Evolutionary conservation across 1,140 invertebrate species (phyloP).

Genomic region (Zaprionus inermis): DNA sequence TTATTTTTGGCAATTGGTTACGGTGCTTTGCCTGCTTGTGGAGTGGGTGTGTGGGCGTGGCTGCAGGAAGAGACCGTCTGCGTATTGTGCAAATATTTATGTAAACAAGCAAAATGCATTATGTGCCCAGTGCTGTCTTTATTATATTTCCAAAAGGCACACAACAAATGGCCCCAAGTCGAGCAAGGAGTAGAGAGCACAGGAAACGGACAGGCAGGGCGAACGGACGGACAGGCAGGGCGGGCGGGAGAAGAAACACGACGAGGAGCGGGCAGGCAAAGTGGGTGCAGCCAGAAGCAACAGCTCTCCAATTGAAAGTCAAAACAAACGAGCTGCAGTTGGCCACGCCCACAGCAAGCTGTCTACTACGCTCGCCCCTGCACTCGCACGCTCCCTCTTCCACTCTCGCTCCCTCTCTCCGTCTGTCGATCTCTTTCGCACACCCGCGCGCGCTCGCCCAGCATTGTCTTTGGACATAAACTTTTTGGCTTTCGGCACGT

Average conservation of each 20-base stretch:
- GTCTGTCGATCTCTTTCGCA: neutral
- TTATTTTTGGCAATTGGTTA: slow-evolving; percentile 9
- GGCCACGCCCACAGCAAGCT: slow-evolving; percentile 28
- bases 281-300: slow-evolving; percentile 42
- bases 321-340: slow-evolving; percentile 51
- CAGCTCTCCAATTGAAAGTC: slow-evolving; percentile 56
- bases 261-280: slow-evolving; percentile 9
- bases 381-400: no score
- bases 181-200: slow-evolving; percentile 15
- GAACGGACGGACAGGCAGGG: neutral
- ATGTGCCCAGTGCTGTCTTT: slow-evolving; percentile 52
- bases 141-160: slow-evolving; percentile 54
- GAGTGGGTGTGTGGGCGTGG: slow-evolving; percentile 10
- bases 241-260: no score
- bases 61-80: neutral
- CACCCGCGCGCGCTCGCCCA: neutral
- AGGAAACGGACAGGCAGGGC: slow-evolving; percentile 15
- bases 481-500: slow-evolving; percentile 53
- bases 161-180: slow-evolving; percentile 48
- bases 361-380: neutral
- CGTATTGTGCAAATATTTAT: slow-evolving; percentile 53
- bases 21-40: neutral
- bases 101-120: slow-evolving; percentile 60
- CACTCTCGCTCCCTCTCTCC: neutral
- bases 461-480: slow-evolving; percentile 49